These are phyloP conservation scores for Leucosticte australis DNA, from an alignment of 2,113 vertebrate genomes.

Conservation along the genomic window DNA sequence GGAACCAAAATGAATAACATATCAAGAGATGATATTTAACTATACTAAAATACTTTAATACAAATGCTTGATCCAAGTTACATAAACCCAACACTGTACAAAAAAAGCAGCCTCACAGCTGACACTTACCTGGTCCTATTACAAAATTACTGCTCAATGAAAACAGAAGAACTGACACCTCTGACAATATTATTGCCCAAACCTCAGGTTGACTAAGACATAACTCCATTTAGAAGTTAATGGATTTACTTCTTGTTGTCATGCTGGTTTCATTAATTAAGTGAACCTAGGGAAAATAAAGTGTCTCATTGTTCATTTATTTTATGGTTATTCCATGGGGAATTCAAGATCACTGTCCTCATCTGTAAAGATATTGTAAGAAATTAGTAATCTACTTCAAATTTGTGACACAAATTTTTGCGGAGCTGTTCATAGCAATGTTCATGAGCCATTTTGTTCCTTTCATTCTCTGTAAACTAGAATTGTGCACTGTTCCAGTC, in stretches of 20 bases:
- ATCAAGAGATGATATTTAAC: not conserved
- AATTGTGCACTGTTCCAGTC: not conserved
- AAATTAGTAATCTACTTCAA: constrained; percentile 61
- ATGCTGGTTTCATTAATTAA: constrained; percentile 64
- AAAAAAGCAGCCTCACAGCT: not conserved
- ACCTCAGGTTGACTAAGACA: constrained; percentile 1
- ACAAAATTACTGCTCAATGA: not conserved
- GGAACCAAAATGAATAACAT: not conserved
- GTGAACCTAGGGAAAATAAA: constrained; percentile 32
- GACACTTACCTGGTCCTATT: not conserved
- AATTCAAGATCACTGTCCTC: constrained; percentile 31
- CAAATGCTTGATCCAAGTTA: not conserved
- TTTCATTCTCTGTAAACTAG: not conserved
- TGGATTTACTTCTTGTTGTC: constrained; percentile 47
- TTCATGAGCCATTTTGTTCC: not conserved
- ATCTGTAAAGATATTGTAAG: constrained; percentile 39
- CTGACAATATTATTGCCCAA: constrained; percentile 1
- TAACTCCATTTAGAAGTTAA: constrained; percentile 61
- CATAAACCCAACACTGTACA: not conserved
- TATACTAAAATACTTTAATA: not conserved
- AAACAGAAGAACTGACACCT: constrained; percentile 18
- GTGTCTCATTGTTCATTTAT: not conserved
- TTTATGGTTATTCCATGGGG: not conserved
- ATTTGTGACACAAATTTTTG: constrained; percentile 43
- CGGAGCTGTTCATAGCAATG: not conserved